Evolutionary conservation across 2,888 invertebrate genomes (phyloP), one percentile per base, ranked within the genome.

Genomic region (Clunio marinus): DNA sequence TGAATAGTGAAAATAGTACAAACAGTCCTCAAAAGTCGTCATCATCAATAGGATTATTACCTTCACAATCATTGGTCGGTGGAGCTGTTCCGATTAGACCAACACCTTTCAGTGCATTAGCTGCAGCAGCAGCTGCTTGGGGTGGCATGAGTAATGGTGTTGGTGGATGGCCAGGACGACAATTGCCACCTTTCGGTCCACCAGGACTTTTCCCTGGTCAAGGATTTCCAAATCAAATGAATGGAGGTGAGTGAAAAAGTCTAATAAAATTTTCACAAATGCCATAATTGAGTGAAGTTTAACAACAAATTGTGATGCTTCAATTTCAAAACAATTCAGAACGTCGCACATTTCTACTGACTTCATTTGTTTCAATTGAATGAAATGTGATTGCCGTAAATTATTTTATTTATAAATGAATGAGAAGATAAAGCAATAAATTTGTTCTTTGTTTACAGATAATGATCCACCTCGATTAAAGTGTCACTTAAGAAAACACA

Each of bases 401-500:
- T n/a, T n/a, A n/a, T n/a, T n/a, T n/a, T n/a, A n/a, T n/a, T n/a
- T n/a, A n/a, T n/a, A n/a, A n/a, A n/a, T n/a, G n/a, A n/a, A n/a
- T n/a, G n/a, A n/a, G n/a, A n/a, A n/a, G n/a, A n/a, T n/a, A n/a
- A n/a, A n/a, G n/a, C n/a, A 41, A 10, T 41, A 41, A 41, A 41
- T 41, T 51, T 51, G 17, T 20, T 51, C 7, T 71, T 73, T 74
- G 73, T 69, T 80, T 80, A 69, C 82, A 87, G 84, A 88, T 75
- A 88, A 88, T 8, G 91, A 90, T 74, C 89, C 89, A n/a, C 89
- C 91, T 0, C 90, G 91, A 79, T 81, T 93, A 73, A 91, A 92
- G 77, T 93, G 93, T 80, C 89, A 92, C 78, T 84, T 98, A 72
- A 83, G 97, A 73, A 97, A 97, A 77, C 98, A 98, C 83, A 98